A percentile compares a stretch with the other conserved stretches of the same genome.
Conservation (phyloP, 2,113 vertebrate genomes). For the Merops nubicus region DNA sequence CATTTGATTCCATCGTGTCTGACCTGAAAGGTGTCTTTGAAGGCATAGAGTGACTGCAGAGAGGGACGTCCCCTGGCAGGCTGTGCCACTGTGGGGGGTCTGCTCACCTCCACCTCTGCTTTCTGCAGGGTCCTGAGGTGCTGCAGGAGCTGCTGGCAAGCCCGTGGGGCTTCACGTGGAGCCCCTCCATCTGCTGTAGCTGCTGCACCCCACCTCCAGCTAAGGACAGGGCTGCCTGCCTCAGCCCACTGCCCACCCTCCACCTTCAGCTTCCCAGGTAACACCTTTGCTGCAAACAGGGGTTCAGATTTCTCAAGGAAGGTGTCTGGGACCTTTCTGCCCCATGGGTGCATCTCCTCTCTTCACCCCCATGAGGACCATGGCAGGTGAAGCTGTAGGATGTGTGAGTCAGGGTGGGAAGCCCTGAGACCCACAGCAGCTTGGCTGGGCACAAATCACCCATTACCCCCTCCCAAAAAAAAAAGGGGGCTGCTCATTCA, state of each 20-base stretch:
- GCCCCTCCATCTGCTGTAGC: background rate
- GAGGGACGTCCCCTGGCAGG: too few species aligned
- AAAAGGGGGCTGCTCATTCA: background rate
- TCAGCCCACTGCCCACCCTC: too few species aligned
- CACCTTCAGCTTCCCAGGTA: background rate
- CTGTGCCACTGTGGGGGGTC: too few species aligned
- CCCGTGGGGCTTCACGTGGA: background rate
- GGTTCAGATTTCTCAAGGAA: background rate
- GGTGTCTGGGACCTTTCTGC: background rate
- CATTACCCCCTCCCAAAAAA: rapidly evolving
- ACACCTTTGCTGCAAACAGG: background rate
- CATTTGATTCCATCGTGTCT: too few species aligned
- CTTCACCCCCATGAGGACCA: rapidly evolving
- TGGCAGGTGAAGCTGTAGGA: background rate
- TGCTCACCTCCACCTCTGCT: background rate
- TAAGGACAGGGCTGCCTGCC: rapidly evolving
- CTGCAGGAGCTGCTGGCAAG: background rate
- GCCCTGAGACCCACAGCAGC: background rate
- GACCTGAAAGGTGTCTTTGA: background rate
- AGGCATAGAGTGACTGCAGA: rapidly evolving
- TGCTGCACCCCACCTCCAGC: background rate
- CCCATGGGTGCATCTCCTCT: background rate
- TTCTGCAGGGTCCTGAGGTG: background rate
- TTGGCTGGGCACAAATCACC: background rate
- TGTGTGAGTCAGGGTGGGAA: background rate